Evolutionary conservation across 2,797 vertebrate genomes (phyloP).

Genomic region (Cyprinodon diabolis): DNA sequence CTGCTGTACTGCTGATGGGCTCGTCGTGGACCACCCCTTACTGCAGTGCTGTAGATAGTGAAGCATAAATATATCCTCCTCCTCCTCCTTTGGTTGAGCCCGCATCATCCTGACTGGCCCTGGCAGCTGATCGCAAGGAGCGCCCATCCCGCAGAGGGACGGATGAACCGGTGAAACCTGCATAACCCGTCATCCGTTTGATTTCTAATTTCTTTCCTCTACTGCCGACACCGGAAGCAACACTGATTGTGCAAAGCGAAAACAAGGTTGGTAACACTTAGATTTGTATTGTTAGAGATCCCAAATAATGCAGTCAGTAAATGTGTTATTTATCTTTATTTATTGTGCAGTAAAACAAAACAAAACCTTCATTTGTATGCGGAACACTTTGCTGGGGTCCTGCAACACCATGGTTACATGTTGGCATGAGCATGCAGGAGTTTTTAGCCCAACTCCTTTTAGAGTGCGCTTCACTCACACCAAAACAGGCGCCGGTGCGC

Average conservation of each 20-base stretch:
- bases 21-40: constrained; percentile 79
- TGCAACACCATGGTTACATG: constrained; percentile 52
- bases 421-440: constrained; percentile 30
- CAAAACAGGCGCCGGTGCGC: not conserved
- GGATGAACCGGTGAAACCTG: constrained; percentile 76
- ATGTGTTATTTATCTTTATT: constrained; percentile 14
- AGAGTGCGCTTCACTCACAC: constrained; percentile 24
- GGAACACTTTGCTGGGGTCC: constrained; percentile 50
- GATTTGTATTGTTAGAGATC: constrained; percentile 32
- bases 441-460: constrained; percentile 54
- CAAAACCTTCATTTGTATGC: constrained; percentile 64
- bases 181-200: constrained; percentile 31
- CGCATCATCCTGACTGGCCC: constrained; percentile 76
- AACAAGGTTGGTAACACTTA: constrained; percentile 79
- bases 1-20: constrained; percentile 60
- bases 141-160: constrained; percentile 61
- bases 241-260: constrained; percentile 64
- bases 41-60: constrained; percentile 75
- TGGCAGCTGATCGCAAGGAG: constrained; percentile 70
- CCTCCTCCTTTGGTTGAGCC: constrained; percentile 65
- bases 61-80: constrained; percentile 85
- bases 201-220: constrained; percentile 43
- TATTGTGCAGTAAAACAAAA: constrained; percentile 13
- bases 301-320: constrained; percentile 9
- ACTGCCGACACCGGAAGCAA: constrained; percentile 40